Evolutionary conservation across 2,797 vertebrate species (phyloP).

Genomic region (Coreius guichenoti): DNA sequence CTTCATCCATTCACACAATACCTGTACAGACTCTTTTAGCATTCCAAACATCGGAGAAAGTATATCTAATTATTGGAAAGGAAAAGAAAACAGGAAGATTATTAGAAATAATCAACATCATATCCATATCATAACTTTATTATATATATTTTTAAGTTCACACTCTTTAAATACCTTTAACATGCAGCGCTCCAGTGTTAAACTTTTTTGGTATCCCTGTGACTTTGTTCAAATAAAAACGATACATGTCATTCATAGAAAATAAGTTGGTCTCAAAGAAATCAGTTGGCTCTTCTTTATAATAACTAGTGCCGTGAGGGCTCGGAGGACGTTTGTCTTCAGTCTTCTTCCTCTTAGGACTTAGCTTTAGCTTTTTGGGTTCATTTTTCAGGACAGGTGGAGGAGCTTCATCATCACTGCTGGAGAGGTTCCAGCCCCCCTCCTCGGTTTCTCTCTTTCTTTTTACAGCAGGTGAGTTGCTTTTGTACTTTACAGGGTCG

Average conservation of each 20-base stretch:
- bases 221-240: slow-evolving; percentile 95
- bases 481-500: slow-evolving; percentile 70
- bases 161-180: slow-evolving; percentile 82
- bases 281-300: slow-evolving; percentile 74
- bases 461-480: slow-evolving; percentile 70
- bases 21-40: slow-evolving; percentile 93
- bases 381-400: slow-evolving; percentile 48
- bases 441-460: slow-evolving; percentile 77
- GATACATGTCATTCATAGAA: slow-evolving; percentile 81
- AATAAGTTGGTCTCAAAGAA: slow-evolving; percentile 84
- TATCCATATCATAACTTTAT: not conserved
- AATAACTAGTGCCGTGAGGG: slow-evolving; percentile 68
- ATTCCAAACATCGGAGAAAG: slow-evolving; percentile 96
- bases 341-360: slow-evolving; percentile 56
- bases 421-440: slow-evolving; percentile 91
- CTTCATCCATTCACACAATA: slow-evolving; percentile 59
- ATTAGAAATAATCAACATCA: not conserved
- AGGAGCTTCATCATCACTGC: slow-evolving; percentile 83
- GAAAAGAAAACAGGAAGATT: slow-evolving; percentile 1
- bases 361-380: slow-evolving; percentile 48
- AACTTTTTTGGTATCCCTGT: slow-evolving; percentile 86
- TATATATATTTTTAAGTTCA: not conserved
- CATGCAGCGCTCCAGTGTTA: slow-evolving; percentile 91
- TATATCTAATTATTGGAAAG: slow-evolving; percentile 82
- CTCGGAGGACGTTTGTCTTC: slow-evolving; percentile 69